Conservation (phyloP, 2,113 vertebrate genomes). For the Pagrus major region DNA sequence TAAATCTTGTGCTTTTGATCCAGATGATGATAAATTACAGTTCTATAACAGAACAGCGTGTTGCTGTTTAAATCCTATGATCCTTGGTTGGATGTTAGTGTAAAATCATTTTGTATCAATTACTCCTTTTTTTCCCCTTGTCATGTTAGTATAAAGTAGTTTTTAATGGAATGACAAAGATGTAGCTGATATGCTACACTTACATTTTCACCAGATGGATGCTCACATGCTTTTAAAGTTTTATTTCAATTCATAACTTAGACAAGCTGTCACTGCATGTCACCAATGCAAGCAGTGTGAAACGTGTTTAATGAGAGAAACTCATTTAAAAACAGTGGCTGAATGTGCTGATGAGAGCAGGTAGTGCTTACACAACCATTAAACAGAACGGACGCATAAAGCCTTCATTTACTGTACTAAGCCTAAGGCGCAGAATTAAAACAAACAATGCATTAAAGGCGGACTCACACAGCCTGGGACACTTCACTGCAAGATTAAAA, state of each 20-base stretch:
- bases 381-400: constrained; percentile 19
- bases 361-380: constrained; percentile 42
- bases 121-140: constrained; percentile 9
- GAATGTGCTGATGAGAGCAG: constrained; percentile 68
- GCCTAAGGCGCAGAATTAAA: constrained; percentile 39
- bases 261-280: constrained; percentile 67
- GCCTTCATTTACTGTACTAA: constrained; percentile 17
- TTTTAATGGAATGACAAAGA: constrained; percentile 76
- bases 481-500: constrained; percentile 3
- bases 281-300: constrained; percentile 64
- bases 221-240: constrained; percentile 79
- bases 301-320: constrained; percentile 65
- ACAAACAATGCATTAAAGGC: constrained; percentile 37
- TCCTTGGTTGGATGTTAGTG: background rate
- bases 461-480: background rate
- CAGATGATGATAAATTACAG: background rate
- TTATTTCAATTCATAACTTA: constrained; percentile 75
- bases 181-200: constrained; percentile 66
- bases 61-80: background rate
- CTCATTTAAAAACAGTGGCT: constrained; percentile 57
- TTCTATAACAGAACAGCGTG: background rate
- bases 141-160: constrained; percentile 68
- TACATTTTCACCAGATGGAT: constrained; percentile 76
- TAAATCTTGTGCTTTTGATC: background rate
- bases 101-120: constrained; percentile 31